Percentiles rank a stretch among this genome's conserved stretches.
These are phyloP conservation scores for Serrognathus titanus DNA, from an alignment of 2,888 invertebrate genomes.

Conservation along the genomic window DNA sequence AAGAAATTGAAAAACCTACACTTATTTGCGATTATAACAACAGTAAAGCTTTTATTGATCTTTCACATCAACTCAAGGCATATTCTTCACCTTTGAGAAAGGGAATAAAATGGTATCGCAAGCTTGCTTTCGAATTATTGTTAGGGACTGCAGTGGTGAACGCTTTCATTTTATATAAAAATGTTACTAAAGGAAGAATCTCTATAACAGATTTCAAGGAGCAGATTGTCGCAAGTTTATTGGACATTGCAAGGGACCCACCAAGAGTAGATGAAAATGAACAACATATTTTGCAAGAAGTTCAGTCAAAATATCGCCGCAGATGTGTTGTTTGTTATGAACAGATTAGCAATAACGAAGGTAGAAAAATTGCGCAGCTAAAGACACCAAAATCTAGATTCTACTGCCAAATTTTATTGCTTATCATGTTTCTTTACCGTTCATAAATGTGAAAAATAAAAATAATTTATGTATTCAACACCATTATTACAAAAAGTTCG, in stretches of 20 bases:
- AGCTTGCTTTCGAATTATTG: conserved; percentile 10
- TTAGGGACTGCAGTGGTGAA: conserved; percentile 7
- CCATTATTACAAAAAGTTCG: no score
- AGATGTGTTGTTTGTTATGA: neutral
- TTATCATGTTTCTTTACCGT: neutral
- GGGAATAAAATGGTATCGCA: conserved; percentile 17
- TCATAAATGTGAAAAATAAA: no score
- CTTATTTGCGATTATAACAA: conserved; percentile 18
- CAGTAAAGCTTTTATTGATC: conserved; percentile 17
- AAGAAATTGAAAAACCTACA: conserved; percentile 16
- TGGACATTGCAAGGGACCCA: no score
- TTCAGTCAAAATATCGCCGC: conserved; percentile 1
- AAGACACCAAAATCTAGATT: neutral
- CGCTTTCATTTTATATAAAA: conserved; percentile 4
- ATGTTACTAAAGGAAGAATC: conserved; percentile 3
- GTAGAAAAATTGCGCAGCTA: neutral
- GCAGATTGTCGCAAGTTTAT: no score
- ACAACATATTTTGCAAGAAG: neutral
- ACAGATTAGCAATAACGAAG: neutral
- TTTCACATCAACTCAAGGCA: conserved; percentile 17
- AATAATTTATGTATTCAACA: no score
- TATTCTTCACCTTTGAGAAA: conserved; percentile 14
- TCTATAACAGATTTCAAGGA: conserved; percentile 1
- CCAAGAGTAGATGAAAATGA: neutral
- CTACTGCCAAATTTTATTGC: neutral